Percentiles rank a stretch among this genome's conserved stretches.
phyloP scores from a whole-genome alignment of 1,140 invertebrate genomes.

The Lepidurus arcticus region DNA sequence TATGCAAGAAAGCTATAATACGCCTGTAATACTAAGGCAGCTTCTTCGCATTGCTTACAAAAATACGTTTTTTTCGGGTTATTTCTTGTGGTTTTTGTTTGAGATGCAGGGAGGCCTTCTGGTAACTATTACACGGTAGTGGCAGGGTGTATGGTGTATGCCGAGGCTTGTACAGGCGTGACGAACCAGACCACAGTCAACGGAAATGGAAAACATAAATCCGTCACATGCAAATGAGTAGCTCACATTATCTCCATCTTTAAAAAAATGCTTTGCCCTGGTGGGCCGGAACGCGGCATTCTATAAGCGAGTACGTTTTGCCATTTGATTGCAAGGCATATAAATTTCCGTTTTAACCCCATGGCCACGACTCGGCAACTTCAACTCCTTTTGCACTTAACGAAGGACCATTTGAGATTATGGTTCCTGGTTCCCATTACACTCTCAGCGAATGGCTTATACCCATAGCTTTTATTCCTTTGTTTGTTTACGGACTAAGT shows the following conservation, averaged over 20 bases:
- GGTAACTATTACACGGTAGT: slow-evolving; percentile 20
- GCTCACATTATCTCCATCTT: background rate
- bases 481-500: too few relatives aligned
- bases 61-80: background rate
- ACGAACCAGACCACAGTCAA: slow-evolving; percentile 4
- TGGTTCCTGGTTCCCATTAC: background rate
- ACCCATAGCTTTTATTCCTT: too few relatives aligned
- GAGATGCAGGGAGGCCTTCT: background rate
- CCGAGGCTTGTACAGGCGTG: slow-evolving; percentile 9
- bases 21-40: background rate
- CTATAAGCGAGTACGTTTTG: background rate
- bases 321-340: background rate
- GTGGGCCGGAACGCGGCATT: background rate
- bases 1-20: background rate
- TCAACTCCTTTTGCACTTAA: background rate
- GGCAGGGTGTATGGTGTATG: slow-evolving; percentile 12
- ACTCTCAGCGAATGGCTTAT: background rate
- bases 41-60: background rate
- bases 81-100: slow-evolving; percentile 1
- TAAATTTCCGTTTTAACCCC: background rate
- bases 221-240: slow-evolving; percentile 19
- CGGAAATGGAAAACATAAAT: slow-evolving; percentile 22
- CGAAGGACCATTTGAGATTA: background rate
- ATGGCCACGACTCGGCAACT: background rate
- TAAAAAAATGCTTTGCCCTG: background rate